A percentile compares a stretch with the other conserved stretches of the same genome.
phyloP scores from a whole-genome alignment of 2,113 vertebrate genomes.

The Regulus satrapa region DNA sequence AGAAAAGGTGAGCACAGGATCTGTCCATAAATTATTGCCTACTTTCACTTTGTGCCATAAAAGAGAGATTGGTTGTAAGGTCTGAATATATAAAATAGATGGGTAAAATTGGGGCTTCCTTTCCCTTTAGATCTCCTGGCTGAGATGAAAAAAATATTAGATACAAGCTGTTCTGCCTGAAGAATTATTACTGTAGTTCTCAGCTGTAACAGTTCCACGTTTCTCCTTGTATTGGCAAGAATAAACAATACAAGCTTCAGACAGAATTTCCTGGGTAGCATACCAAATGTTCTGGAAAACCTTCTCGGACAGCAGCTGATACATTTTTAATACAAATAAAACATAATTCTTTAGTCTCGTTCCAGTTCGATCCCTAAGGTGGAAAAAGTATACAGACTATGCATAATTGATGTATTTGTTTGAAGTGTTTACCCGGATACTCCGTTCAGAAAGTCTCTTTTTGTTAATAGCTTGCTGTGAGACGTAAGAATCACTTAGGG shows the following conservation, averaged over 20 bases:
- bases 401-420: conserved; percentile 59
- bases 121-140: conserved; percentile 36
- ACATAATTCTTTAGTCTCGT: conserved; percentile 7
- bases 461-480: conserved; percentile 10
- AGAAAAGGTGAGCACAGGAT: background rate
- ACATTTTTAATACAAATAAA: conserved; percentile 68
- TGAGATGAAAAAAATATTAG: conserved; percentile 43
- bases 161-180: conserved; percentile 55
- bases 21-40: conserved; percentile 34
- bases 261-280: conserved; percentile 53
- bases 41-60: conserved; percentile 24
- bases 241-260: conserved; percentile 40
- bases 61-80: conserved; percentile 46
- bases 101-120: conserved; percentile 26
- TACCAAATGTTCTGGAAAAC: conserved; percentile 56
- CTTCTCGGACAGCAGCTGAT: conserved; percentile 45
- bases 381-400: background rate
- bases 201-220: background rate
- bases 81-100: conserved; percentile 25
- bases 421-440: conserved; percentile 36
- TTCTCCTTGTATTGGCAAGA: conserved; percentile 33
- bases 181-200: conserved; percentile 30
- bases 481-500: conserved; percentile 2
- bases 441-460: conserved; percentile 37
- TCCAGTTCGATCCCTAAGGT: conserved; percentile 45